These are phyloP conservation scores for Druon quercuslanigerum DNA, from an alignment of 1,140 invertebrate species.

Conservation along the genomic window DNA sequence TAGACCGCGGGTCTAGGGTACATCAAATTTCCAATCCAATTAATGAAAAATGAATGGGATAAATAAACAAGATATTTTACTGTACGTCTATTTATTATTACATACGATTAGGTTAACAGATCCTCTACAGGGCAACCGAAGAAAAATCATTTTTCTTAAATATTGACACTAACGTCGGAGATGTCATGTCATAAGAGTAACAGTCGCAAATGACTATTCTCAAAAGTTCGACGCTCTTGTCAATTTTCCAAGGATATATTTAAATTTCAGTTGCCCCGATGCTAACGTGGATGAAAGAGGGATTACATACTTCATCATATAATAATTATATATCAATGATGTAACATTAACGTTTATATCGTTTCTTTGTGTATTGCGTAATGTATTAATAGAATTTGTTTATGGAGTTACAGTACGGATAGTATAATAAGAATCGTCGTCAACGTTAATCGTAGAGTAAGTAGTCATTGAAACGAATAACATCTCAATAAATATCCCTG, in stretches of 20 bases:
- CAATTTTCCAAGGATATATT: not conserved
- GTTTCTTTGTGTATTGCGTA: slow-evolving; percentile 7
- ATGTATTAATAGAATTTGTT: slow-evolving; percentile 27
- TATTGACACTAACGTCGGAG: not conserved
- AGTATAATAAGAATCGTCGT: slow-evolving; percentile 31
- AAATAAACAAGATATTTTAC: not conserved
- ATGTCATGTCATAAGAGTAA: not conserved
- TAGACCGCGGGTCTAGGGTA: too few relatives aligned
- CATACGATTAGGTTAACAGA: slow-evolving; percentile 29
- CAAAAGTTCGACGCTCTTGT: not conserved
- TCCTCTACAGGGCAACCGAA: slow-evolving; percentile 21
- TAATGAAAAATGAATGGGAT: not conserved
- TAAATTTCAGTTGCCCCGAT: not conserved
- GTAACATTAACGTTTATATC: slow-evolving; percentile 31
- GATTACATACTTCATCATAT: slow-evolving; percentile 26
- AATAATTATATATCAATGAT: slow-evolving; percentile 31
- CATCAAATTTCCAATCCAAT: too few relatives aligned
- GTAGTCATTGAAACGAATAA: slow-evolving; percentile 28
- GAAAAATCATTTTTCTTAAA: not conserved
- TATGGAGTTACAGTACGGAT: slow-evolving; percentile 9
- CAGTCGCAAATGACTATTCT: not conserved
- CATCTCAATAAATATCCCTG: slow-evolving; percentile 14
- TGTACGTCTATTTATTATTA: slow-evolving; percentile 20
- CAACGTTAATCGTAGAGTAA: slow-evolving; percentile 28
- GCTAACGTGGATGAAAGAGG: slow-evolving; percentile 24